Percentiles rank a stretch among this genome's conserved stretches.
phyloP scores from a whole-genome alignment of 1,140 invertebrate genomes.

The Drosophila bocqueti region DNA sequence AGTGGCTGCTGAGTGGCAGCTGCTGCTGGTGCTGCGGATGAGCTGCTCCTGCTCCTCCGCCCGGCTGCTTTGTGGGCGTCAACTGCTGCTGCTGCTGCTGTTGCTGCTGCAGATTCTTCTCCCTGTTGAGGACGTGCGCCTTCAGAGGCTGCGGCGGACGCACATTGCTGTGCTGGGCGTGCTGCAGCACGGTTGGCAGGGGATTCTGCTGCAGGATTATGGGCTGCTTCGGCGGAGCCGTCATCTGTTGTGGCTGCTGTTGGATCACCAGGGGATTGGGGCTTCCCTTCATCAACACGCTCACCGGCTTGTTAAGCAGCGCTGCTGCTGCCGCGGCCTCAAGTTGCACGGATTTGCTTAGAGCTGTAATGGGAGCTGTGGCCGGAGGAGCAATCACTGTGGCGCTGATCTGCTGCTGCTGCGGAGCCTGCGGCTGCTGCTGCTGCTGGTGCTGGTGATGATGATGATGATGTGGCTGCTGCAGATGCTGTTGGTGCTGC shows the following conservation, averaged over 20 bases:
- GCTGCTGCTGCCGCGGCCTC: constrained; percentile 53
- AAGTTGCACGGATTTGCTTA: constrained; percentile 62
- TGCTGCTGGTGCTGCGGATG: constrained; percentile 31
- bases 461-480: constrained; percentile 32
- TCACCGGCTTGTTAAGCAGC: constrained; percentile 71
- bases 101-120: constrained; percentile 75
- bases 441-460: constrained; percentile 34
- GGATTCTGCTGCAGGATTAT: constrained; percentile 71
- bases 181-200: constrained; percentile 62
- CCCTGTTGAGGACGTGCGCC: constrained; percentile 78
- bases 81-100: constrained; percentile 50
- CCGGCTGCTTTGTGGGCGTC: constrained; percentile 50
- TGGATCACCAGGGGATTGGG: constrained; percentile 58
- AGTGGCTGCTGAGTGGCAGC: constrained; percentile 52
- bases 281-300: constrained; percentile 75
- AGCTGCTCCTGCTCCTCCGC: constrained; percentile 1
- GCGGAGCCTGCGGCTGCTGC: constrained; percentile 3
- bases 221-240: constrained; percentile 53
- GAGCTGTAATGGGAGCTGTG: constrained; percentile 59
- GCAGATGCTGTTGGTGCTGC: constrained; percentile 36
- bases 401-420: constrained; percentile 50
- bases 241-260: constrained; percentile 37
- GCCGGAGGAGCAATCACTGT: constrained; percentile 55
- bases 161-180: constrained; percentile 70
- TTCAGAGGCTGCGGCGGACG: constrained; percentile 73